Evolutionary conservation across 2,113 vertebrate species (phyloP).

Genomic region (Dipodomys spectabilis): DNA sequence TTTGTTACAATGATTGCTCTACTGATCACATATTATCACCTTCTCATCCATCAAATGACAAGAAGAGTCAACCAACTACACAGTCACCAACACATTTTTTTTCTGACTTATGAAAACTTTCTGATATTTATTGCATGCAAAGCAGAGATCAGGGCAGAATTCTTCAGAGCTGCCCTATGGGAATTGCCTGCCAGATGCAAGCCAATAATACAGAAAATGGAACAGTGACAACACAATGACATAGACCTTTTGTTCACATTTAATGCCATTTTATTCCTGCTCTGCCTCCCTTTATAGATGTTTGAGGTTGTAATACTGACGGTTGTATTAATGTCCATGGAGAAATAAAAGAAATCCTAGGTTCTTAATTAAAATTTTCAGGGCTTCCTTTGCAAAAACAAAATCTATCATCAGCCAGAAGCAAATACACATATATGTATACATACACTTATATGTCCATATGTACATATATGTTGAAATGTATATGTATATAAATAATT

Average conservation of each 20-base stretch:
- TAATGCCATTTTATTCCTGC: neutral
- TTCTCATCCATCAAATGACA: slow-evolving; percentile 27
- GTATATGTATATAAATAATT: neutral
- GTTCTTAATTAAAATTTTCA: neutral
- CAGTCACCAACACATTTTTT: neutral
- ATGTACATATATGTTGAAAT: neutral
- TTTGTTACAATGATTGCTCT: neutral
- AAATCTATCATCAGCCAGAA: neutral
- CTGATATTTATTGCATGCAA: neutral
- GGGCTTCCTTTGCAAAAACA: neutral
- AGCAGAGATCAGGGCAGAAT: neutral
- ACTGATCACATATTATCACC: slow-evolving; percentile 14
- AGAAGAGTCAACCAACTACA: neutral
- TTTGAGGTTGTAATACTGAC: neutral
- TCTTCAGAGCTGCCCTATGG: neutral
- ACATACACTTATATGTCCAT: too few species aligned
- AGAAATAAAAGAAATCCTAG: neutral
- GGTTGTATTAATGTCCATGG: neutral
- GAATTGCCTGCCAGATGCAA: neutral
- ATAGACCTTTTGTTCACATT: neutral
- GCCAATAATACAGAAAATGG: neutral
- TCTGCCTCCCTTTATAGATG: rapidly evolving
- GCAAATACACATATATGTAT: too few species aligned
- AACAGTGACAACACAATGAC: neutral
- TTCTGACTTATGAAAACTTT: neutral